Base-by-base conservation (phyloP, 2,888 invertebrate species). In the Pediacus dermestoides region DNA sequence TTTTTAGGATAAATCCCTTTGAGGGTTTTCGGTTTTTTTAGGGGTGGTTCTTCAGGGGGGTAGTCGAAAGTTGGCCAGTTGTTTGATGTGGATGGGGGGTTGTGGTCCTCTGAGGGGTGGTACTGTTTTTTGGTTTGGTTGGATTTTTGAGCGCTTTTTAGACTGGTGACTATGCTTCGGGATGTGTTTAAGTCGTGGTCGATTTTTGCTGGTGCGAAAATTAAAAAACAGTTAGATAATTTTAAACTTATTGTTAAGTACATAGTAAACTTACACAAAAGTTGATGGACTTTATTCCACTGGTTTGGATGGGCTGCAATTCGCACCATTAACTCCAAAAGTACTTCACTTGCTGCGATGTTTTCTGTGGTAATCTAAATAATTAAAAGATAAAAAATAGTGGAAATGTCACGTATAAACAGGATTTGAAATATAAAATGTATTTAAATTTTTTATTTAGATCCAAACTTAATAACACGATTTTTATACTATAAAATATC, bases 231-330 rank as follows among this genome's bases (percentile, higher is more conserved):
- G n/a, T n/a, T n/a, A n/a, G n/a, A n/a, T n/a, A n/a, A n/a, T n/a
- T n/a, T n/a, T n/a, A n/a, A n/a, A n/a, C n/a, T n/a, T n/a, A n/a
- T n/a, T n/a, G n/a, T n/a, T n/a, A n/a, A n/a, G n/a, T n/a, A n/a
- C n/a, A n/a, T 9, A 6, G 6, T 18, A 18, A 6, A 9, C 23
- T 66, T 58, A 69, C 69, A 61, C 49, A 69, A 57, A 47, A 68
- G 53, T 44, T 60, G 53, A 49, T 68, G 68, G 16, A 70, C 67
- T 52, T 57, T 61, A 39, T 60, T 55, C 70, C 70, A 70, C 38
- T 66, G 63, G 38, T 66, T 60, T 6, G 70, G 70, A 55, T 70
- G 63, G 7, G 64, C 57, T 11, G 68, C 67, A 32, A 70, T 68
- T 53, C 65, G 66, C 12, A 68, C 61, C 55, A 70, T 61, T 43